Percentiles rank a stretch among this genome's conserved stretches.
Conservation (phyloP, 1,140 invertebrate species). For the Xylocopa sonorina region DNA sequence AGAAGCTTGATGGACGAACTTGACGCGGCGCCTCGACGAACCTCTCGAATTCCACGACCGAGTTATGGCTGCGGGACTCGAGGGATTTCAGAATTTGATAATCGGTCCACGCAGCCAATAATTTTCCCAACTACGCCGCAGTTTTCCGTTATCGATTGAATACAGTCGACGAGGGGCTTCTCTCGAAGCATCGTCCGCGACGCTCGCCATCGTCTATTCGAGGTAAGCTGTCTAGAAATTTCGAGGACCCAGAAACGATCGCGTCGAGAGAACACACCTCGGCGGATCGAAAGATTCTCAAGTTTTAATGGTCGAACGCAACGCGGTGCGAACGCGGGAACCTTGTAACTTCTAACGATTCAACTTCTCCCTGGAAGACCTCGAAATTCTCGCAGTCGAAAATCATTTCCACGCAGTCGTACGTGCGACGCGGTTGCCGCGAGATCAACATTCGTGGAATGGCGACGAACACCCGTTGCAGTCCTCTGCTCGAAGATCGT, state of each 20-base stretch:
- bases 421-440: no score
- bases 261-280: neutral
- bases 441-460: no score
- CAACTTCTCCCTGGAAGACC: neutral
- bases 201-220: no score
- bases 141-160: neutral
- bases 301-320: neutral
- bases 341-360: neutral
- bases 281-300: neutral
- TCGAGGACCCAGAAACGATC: neutral
- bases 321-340: neutral
- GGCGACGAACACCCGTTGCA: neutral
- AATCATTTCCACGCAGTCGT: neutral
- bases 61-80: neutral
- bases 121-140: neutral
- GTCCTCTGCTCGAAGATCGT: no score
- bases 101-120: neutral
- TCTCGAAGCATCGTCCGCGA: no score
- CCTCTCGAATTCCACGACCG: neutral
- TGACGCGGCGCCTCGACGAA: neutral
- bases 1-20: constrained; percentile 17
- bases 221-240: neutral
- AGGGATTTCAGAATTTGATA: neutral
- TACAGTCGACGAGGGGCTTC: no score
- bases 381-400: neutral